A percentile compares a stretch with the other conserved stretches of the same genome.
phyloP scores from a whole-genome alignment of 2,113 vertebrate species.

The Scalopus aquaticus region DNA sequence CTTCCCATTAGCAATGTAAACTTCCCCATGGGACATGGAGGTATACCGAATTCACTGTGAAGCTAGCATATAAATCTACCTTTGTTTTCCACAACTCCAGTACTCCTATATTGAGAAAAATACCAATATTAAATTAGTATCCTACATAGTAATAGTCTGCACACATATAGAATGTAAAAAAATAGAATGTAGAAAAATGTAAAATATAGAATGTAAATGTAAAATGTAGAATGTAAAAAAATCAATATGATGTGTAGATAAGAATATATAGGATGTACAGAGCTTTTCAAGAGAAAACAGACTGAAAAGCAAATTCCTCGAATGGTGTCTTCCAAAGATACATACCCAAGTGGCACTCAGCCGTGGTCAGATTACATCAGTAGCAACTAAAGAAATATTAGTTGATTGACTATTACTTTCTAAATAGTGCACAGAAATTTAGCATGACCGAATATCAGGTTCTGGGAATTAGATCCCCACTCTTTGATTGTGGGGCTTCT shows the following conservation, averaged over 20 bases:
- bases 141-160: background rate
- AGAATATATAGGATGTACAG: background rate
- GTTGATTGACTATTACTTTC: background rate
- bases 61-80: background rate
- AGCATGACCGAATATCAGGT: background rate
- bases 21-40: background rate
- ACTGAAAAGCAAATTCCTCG: background rate
- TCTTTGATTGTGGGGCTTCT: background rate
- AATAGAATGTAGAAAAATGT: background rate
- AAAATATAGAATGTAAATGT: slow-evolving; percentile 12
- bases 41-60: background rate
- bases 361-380: background rate
- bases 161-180: background rate
- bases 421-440: background rate
- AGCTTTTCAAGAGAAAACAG: background rate
- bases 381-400: background rate
- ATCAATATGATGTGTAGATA: background rate
- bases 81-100: background rate
- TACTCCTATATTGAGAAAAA: background rate
- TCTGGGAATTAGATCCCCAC: background rate
- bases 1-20: background rate
- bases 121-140: background rate
- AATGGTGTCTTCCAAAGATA: background rate
- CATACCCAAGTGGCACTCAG: background rate
- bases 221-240: too few species aligned